Base-by-base conservation (phyloP, 1,140 invertebrate genomes). In the Mactra quadrangularis region DNA sequence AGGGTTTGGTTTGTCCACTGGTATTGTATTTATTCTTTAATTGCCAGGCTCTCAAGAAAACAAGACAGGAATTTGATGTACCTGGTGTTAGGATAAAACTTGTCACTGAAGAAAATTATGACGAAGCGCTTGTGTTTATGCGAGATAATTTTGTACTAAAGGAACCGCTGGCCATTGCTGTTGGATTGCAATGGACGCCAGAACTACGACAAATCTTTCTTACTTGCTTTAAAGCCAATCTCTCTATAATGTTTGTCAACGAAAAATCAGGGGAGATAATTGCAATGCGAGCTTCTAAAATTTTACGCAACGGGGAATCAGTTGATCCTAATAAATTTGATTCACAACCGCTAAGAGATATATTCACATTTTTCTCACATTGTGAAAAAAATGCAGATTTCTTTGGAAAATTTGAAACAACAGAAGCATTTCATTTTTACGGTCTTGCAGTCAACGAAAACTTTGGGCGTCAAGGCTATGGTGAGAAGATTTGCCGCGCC, bases 371-470 rank as follows among this genome's bases (percentile, higher is more conserved):
- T 35, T 6, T 1, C 7, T 3, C 25, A 2, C n/a, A 62, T 19
- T 4, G 31, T n/a, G 64, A 68, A n/a, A 13, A 47, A 47, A 4
- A 55, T 31, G 47, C 70, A 27, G 41, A 72, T 33, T 53, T 72
- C 70, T 72, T 53, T 33, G 70, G 41, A 2, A 47, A 55, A n/a
- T 55, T 22, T 22, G 52, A 35, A n/a, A 35, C 15, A 29, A n/a
- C 2, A 2, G 70, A 72, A 33, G 50, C 70, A 35, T 35, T 72
- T 11, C 70, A 72, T 55, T 72, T 72, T 35, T 22, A 29, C 4
- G 70, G 70, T 22, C 45, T 72, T 4, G 47, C 17, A 9, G 70
- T 72, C 1, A n/a, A 47, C 13, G 41, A 45, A 27, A 55, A 72
- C 17, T 72, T 31, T 35, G 35, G 25, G 38, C 25, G 38, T 2